Evolutionary conservation across 2,113 vertebrate species (phyloP).

Genomic region (Acrocephalus arundinaceus): DNA sequence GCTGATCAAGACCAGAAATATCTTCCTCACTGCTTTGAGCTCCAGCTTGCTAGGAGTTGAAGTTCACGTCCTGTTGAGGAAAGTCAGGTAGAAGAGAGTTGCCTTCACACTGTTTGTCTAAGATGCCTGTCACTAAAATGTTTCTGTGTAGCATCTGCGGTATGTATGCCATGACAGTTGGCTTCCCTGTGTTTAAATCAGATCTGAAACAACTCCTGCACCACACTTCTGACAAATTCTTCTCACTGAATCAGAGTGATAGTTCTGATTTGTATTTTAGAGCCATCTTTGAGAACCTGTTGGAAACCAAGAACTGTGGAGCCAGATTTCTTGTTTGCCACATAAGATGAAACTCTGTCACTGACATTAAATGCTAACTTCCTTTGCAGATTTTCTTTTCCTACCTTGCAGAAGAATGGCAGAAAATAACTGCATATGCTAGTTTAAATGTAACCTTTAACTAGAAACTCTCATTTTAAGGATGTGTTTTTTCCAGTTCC

Average conservation of each 20-base stretch:
- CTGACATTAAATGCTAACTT: neutral
- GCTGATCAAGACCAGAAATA: neutral
- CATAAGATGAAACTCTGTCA: neutral
- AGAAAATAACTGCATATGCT: neutral
- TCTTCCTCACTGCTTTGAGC: neutral
- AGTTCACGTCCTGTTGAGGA: neutral
- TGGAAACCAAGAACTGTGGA: neutral
- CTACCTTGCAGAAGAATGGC: neutral
- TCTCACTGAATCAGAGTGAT: neutral
- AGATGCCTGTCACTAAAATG: neutral
- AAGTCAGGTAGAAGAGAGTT: neutral
- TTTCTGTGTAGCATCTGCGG: neutral
- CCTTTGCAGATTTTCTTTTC: fast-evolving
- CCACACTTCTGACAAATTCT: neutral
- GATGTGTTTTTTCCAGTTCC: neutral
- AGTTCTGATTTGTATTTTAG: neutral
- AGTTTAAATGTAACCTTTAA: neutral
- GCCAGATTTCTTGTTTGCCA: neutral
- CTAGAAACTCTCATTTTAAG: neutral
- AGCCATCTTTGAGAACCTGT: neutral
- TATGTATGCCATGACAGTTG: fast-evolving
- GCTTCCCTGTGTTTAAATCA: neutral
- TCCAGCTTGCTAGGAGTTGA: neutral
- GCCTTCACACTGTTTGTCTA: neutral
- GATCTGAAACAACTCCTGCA: neutral